Evolutionary conservation across 1,140 invertebrate species (phyloP).

Genomic region (Papilio dardanus): DNA sequence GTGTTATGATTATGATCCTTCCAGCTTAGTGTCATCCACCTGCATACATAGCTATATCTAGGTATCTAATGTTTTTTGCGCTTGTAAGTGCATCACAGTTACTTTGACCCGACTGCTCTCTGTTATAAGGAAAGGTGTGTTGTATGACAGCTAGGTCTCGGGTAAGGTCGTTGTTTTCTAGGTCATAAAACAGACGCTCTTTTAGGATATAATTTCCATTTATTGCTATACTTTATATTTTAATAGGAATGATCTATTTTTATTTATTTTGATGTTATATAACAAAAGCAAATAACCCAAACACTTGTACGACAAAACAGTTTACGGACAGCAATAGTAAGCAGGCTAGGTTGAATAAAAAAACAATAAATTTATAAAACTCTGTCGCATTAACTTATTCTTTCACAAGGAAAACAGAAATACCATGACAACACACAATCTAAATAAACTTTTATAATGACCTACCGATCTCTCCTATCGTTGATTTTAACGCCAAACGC

Average conservation of each 20-base stretch:
- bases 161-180: background rate
- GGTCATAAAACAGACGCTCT: background rate
- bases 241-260: background rate
- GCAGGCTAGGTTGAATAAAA: constrained; percentile 39
- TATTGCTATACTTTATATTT: background rate
- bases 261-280: constrained; percentile 49
- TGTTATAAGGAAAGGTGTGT: background rate
- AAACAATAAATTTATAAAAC: constrained; percentile 52
- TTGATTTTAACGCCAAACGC: constrained; percentile 2
- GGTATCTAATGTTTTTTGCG: too few relatives aligned
- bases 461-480: constrained; percentile 71
- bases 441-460: constrained; percentile 71
- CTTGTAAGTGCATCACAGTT: too few relatives aligned
- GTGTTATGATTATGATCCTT: too few relatives aligned
- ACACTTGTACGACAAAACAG: constrained; percentile 41
- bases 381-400: constrained; percentile 64
- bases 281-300: constrained; percentile 49
- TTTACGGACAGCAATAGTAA: constrained; percentile 41
- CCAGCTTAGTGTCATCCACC: too few relatives aligned
- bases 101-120: too few relatives aligned
- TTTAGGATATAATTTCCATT: background rate
- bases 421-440: constrained; percentile 69
- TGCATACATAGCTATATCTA: too few relatives aligned
- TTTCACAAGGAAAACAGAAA: constrained; percentile 68
- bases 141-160: background rate